Base-by-base conservation (phyloP, 2,797 vertebrate species). In the Neoniphon sammara region DNA sequence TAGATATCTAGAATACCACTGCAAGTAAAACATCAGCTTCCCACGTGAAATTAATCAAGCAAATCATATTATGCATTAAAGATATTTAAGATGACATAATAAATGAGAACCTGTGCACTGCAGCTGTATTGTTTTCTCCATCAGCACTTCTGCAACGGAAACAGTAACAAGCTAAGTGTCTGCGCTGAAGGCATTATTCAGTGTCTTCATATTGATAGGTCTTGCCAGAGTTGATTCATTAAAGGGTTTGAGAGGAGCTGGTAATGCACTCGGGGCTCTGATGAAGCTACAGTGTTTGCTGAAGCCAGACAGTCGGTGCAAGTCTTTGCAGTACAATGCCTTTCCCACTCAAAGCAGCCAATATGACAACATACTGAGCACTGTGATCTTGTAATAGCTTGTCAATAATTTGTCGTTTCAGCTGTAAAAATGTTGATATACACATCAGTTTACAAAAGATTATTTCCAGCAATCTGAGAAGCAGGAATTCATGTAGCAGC, bases 201-300 rank as follows among this genome's bases (percentile, higher is more conserved):
- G 85, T 82, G 89, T 89, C 90, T 85, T 85, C 71, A 82, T 91
- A 93, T 90, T 90, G 91, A 94, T 87, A 86, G 72, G 44, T 85
- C 60, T 79, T 90, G 91, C 87, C 91, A 90, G 77, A 82, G 80
- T 85, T 93, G 91, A 93, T 93, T 93, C 91, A 93, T 93, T 92
- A 92, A 88, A 84, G 77, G 67, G 65, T 83, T 84, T 88, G 88
- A 88, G 84, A 86, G 82, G 70, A 83, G 85, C 88, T 85, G 85
- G 83, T 92, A 89, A 90, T 90, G 89, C 85, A 90, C 87, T 89
- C 70, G 80, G 83, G 78, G 79, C 56, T 84, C 85, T 87, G 84
- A 90, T 90, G 83, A 85, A 90, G 86, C 83, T 75, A 74, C 66
- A 69, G 60, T 73, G 65, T 78, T 73, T 68, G 71, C 46, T 23